Conservation (phyloP, 2,797 vertebrate species). For the Notolepis coatsorum region DNA sequence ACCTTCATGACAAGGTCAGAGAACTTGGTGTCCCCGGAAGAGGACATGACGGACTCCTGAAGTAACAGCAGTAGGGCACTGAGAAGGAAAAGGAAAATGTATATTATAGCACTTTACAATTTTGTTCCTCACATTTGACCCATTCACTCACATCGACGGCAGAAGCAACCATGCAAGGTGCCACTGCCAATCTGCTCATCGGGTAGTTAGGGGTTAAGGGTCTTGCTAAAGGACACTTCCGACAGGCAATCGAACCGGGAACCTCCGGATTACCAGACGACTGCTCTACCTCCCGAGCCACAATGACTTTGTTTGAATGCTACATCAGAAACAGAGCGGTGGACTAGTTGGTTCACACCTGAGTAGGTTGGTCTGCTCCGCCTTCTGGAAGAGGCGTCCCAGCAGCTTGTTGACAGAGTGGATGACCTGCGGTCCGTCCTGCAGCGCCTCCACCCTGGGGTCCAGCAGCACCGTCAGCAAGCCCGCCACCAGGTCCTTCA, state of each 20-base stretch:
- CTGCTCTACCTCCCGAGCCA: too few species aligned
- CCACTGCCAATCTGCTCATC: too few species aligned
- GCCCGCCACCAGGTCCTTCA: slow-evolving; percentile 92
- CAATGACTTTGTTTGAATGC: background rate
- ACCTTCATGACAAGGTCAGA: slow-evolving; percentile 94
- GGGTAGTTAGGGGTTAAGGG: too few species aligned
- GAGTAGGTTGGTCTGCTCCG: slow-evolving; percentile 89
- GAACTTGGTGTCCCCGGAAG: slow-evolving; percentile 87
- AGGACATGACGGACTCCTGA: slow-evolving; percentile 89
- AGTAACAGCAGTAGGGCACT: slow-evolving; percentile 90
- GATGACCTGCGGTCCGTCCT: slow-evolving; percentile 89
- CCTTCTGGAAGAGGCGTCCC: slow-evolving; percentile 88
- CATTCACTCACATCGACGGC: too few species aligned
- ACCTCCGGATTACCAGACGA: too few species aligned
- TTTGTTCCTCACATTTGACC: too few species aligned
- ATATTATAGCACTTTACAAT: background rate
- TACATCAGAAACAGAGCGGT: background rate
- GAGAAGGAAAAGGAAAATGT: background rate
- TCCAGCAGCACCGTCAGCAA: slow-evolving; percentile 90
- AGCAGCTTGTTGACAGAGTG: slow-evolving; percentile 89
- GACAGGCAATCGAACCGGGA: too few species aligned
- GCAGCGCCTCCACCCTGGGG: slow-evolving; percentile 86
- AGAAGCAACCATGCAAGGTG: too few species aligned
- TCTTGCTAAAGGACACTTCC: too few species aligned
- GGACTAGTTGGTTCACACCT: slow-evolving; percentile 70